phyloP scores from a whole-genome alignment of 1,140 invertebrate species.

The Drosophila arizonae region DNA sequence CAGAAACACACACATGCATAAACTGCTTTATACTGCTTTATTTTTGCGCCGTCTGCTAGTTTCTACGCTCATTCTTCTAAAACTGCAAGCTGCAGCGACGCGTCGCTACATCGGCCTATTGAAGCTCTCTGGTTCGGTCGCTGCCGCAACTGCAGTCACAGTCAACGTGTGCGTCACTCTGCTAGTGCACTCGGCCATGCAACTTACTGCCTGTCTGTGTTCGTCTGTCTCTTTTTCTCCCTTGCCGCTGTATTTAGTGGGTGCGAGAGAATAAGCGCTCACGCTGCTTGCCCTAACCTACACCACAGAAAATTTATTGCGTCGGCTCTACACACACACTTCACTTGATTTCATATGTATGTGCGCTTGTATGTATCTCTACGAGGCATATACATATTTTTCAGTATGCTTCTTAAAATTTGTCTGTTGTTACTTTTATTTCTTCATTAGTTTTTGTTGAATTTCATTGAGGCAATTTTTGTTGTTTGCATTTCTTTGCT shows the following conservation, averaged over 20 bases:
- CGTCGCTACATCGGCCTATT: conserved; percentile 56
- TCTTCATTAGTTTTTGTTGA: conserved; percentile 42
- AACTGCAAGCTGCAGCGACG: conserved; percentile 62
- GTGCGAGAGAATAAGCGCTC: conserved; percentile 20
- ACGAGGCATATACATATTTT: conserved; percentile 52
- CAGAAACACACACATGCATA: no score
- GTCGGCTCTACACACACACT: conserved; percentile 60
- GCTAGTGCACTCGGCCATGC: conserved; percentile 54
- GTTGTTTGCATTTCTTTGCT: neutral
- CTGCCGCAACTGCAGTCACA: neutral
- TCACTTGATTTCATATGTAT: conserved; percentile 42
- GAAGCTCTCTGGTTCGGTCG: conserved; percentile 45
- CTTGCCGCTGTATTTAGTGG: neutral
- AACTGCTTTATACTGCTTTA: conserved; percentile 33
- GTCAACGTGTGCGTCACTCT: conserved; percentile 7
- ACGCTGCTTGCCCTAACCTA: conserved; percentile 69
- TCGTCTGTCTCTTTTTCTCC: neutral
- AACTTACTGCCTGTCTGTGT: conserved; percentile 20
- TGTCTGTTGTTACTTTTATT: conserved; percentile 31
- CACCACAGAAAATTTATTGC: conserved; percentile 76
- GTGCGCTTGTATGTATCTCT: conserved; percentile 41
- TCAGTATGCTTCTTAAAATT: conserved; percentile 23
- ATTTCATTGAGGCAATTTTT: conserved; percentile 62
- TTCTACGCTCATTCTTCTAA: conserved; percentile 74
- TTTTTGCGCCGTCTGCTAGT: conserved; percentile 49